Percentiles rank a stretch among this genome's conserved stretches.
phyloP scores from a whole-genome alignment of 2,113 vertebrate genomes.

The Arenaria interpres region DNA sequence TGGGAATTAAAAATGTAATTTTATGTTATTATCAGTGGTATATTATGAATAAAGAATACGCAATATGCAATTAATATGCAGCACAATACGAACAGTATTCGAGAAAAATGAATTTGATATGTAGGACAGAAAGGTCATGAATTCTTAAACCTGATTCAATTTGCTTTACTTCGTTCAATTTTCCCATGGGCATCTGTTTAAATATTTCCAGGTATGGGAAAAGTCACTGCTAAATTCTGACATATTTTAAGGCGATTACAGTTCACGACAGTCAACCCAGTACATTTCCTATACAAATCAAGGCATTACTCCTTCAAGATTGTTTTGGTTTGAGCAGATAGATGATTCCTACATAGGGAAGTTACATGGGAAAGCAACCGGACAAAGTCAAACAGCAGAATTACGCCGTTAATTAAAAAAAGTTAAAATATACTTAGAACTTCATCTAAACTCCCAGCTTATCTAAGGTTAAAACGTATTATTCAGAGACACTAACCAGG shows the following conservation, averaged over 20 bases:
- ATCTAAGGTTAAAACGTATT: neutral
- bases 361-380: neutral
- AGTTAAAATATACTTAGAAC: neutral
- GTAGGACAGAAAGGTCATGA: slow-evolving; percentile 50
- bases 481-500: neutral
- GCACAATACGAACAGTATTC: slow-evolving; percentile 56
- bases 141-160: slow-evolving; percentile 57
- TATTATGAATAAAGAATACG: slow-evolving; percentile 61
- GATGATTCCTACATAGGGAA: neutral
- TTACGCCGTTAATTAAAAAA: neutral
- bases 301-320: neutral
- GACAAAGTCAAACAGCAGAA: neutral
- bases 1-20: slow-evolving; percentile 72
- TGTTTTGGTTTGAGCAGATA: neutral
- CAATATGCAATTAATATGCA: slow-evolving; percentile 62
- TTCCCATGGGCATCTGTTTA: neutral
- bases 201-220: neutral
- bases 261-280: neutral
- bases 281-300: neutral
- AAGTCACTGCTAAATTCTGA: neutral
- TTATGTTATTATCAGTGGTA: slow-evolving; percentile 61
- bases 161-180: slow-evolving; percentile 9
- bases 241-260: neutral
- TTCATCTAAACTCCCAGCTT: neutral
- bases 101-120: slow-evolving; percentile 57